Base-by-base conservation (phyloP, 2,113 vertebrate species). In the Procavia capensis region DNA sequence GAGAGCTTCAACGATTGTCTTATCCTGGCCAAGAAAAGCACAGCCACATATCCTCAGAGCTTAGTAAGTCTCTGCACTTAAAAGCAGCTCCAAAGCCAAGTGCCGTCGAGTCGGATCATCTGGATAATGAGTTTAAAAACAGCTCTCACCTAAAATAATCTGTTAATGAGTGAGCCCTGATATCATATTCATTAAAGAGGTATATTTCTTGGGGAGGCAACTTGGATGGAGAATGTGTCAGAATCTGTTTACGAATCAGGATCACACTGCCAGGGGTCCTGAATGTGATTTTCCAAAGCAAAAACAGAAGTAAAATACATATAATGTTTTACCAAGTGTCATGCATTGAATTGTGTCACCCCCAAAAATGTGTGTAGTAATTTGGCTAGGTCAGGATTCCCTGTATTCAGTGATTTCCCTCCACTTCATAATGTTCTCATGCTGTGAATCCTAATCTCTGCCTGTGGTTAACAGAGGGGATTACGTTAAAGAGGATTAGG, bases 121-220 rank as follows among this genome's bases (percentile, higher is more conserved):
- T 54, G n/a, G 81, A 64, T 95, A 96, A 95, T 17, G 34, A 96
- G 96, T 94, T 94, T 95, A 94, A 97, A 97, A 96, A 91, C 96
- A 95, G 88, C 83, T 94, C 88, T 92, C 94, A 90, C 97, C 79
- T 95, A 95, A 97, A 97, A 96, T 96, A 96, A 97, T 68, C 96
- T 88, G 86, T 83, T 97, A 80, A 93, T 88, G 68, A 94, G 80
- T 84, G 88, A 97, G 85, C 47, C 70, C 57, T 76, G 34, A 88
- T 41, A 61, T 66, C 11, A 24, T 54, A 64, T 22, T 90, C 83
- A 84, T 45, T 61, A 83, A 70, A 88, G n/a, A 95, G 22, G 66
- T 95, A n/a, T 87, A 61, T 93, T 72, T 94, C 78, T 78, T 9
- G 0, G 63, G 80, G 72, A 94, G 20, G 54, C 88, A 91, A n/a